Base-by-base conservation (phyloP, 2,797 vertebrate species). In the Tragopan temminckii region DNA sequence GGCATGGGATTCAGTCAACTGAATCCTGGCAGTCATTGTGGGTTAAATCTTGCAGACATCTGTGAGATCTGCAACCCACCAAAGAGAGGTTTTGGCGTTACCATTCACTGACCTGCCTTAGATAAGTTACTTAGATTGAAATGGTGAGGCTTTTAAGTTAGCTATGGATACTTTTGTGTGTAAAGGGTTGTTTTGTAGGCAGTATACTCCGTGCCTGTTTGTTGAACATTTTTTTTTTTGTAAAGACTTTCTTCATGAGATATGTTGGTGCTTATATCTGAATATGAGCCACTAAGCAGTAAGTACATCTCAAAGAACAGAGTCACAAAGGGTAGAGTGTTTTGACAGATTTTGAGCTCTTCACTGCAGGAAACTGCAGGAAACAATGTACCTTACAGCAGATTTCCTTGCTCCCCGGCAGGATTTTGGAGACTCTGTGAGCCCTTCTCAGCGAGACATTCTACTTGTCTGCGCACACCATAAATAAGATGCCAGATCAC, bases 361-460 rank as follows among this genome's bases (percentile, higher is more conserved):
- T 97, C 94, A 59, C 89, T 95, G 89, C 63, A 88, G 79, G 83
- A 94, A 96, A n/a, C 92, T 90, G 64, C 86, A 92, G 95, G 95
- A 97, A 95, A 86, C n/a, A 11, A 55, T 95, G 92, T 95, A 86
- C 71, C 36, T n/a, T 94, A 88, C 94, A 96, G 95, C 58, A 86
- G 91, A 91, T 93, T 89, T 80, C 59, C 84, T 93, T 95, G 96
- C 89, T 97, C 87, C 69, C 52, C 96, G 91, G 80, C 92, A 95
- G 91, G 79, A 88, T 94, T 82, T 95, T 38, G 80, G 52, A 75
- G 72, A 67, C 50, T 87, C 86, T 92, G 67, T 81, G 90, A 96
- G 93, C 74, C 80, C 42, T 68, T 96, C 88, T 84, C 97, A 95
- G 96, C 91, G 93, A 96, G 94, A 70, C 86, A 89, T 94, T 95